Percentiles rank a stretch among this genome's conserved stretches.
Evolutionary conservation across 2,113 vertebrate genomes (phyloP).

Genomic region (Chinchilla lanigera): DNA sequence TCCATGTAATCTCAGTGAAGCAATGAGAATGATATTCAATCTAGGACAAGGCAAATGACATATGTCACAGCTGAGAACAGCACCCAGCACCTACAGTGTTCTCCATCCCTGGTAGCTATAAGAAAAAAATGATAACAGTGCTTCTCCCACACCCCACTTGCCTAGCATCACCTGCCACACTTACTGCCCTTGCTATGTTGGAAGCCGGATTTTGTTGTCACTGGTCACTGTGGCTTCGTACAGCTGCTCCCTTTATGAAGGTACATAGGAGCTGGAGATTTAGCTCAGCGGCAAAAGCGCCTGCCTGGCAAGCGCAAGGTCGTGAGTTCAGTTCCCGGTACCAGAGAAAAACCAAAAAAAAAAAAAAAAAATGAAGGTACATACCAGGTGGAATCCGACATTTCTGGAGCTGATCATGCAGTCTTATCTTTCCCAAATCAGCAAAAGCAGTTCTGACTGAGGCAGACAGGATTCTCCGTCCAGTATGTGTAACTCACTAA

Average conservation of each 20-base stretch:
- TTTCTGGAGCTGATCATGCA: no score
- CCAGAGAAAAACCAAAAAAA: no score
- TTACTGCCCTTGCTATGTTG: rapidly evolving
- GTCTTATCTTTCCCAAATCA: not conserved
- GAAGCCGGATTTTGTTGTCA: not conserved
- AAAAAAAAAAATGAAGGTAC: no score
- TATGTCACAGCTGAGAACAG: not conserved
- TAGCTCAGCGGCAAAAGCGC: no score
- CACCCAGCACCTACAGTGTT: rapidly evolving
- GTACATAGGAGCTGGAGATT: no score
- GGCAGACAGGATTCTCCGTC: not conserved
- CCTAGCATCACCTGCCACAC: not conserved
- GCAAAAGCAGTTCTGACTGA: not conserved
- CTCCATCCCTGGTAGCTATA: rapidly evolving
- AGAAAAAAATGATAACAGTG: not conserved
- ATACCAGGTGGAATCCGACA: rapidly evolving
- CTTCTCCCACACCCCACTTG: rapidly evolving
- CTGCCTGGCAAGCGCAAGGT: no score
- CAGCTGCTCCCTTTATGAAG: not conserved
- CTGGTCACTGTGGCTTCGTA: not conserved
- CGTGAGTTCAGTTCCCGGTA: no score
- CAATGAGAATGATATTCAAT: not conserved
- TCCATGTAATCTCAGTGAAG: not conserved
- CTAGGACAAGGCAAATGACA: not conserved
- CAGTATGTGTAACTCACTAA: no score